Percentiles rank a stretch among this genome's conserved stretches.
Evolutionary conservation across 2,888 invertebrate genomes (phyloP).

Genomic region (Caenorhabditis wallacei): DNA sequence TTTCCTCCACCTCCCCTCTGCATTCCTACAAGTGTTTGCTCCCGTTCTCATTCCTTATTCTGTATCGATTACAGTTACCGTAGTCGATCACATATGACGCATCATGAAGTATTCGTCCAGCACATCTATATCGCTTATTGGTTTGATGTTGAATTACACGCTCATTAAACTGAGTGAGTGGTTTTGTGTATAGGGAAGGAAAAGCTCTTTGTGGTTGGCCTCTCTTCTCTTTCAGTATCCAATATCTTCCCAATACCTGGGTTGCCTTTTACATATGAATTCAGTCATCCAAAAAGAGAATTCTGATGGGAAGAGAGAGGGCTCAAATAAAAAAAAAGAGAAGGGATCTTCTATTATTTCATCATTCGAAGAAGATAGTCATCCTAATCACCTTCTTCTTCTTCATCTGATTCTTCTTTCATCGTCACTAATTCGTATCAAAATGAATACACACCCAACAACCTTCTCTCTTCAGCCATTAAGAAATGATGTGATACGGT

Average conservation of each 20-base stretch:
- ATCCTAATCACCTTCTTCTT: slow-evolving; percentile 33
- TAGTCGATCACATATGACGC: slow-evolving; percentile 36
- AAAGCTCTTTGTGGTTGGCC: slow-evolving; percentile 52
- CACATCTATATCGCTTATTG: slow-evolving; percentile 62
- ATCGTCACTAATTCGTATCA: slow-evolving; percentile 52
- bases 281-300: slow-evolving; percentile 58
- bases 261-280: slow-evolving; percentile 38
- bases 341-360: slow-evolving; percentile 39
- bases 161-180: slow-evolving; percentile 70
- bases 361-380: slow-evolving; percentile 3
- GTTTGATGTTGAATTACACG: slow-evolving; percentile 68
- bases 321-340: slow-evolving; percentile 11
- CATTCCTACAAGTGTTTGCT: slow-evolving; percentile 28
- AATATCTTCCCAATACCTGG: slow-evolving; percentile 60
- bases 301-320: too few species aligned
- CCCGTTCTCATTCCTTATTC: background rate
- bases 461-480: too few species aligned
- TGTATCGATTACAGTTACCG: slow-evolving; percentile 45
- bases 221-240: slow-evolving; percentile 44
- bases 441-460: slow-evolving; percentile 25
- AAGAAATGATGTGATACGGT: slow-evolving; percentile 49
- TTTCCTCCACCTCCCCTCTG: background rate
- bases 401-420: slow-evolving; percentile 11
- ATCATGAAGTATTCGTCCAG: slow-evolving; percentile 51
- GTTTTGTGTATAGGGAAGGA: slow-evolving; percentile 45